Base-by-base conservation (phyloP, 2,888 invertebrate species). In the Dicyrtomina minuta region DNA sequence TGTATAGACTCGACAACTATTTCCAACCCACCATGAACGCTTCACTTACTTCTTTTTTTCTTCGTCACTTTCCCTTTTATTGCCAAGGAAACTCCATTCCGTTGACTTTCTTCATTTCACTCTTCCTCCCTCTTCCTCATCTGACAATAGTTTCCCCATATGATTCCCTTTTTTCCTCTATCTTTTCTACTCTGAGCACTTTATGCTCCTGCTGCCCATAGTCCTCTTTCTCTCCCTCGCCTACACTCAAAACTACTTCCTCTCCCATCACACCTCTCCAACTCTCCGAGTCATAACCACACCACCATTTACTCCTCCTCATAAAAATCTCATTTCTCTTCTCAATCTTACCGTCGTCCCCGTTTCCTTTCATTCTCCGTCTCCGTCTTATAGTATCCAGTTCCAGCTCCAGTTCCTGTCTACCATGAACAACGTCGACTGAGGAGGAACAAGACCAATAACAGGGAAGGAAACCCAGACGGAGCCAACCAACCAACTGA, bases 21-120 rank as follows among this genome's bases (percentile, higher is more conserved):
- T 33, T 33, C 33, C 33, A 5, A n/a, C 33, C 33, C 33, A 33
- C 33, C 33, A 33, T 33, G 20, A 17, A 51, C 46, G 17, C 46
- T 46, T 46, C 66, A 43, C 66, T 62, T 58, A 71, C 68, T 71
- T 20, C 59, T 64, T 43, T 43, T 61, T 43, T 66, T 68, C 74
- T 70, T 73, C 68, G 72, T 70, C 74, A 72, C 73, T 75, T 74
- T 73, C 70, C 69, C 72, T 75, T 76, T 76, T 75, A 75, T 75
- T 73, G 44, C 72, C 71, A 69, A 69, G 70, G 64, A 76, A 76
- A 74, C 76, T 76, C 75, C 69, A 72, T 75, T 71, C 70, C 65
- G n/a, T 53, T 72, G 68, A 68, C 72, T 62, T 70, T 71, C 62
- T 70, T 70, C 72, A 68, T 72, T 73, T 72, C 68, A 60, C 66